phyloP scores from a whole-genome alignment of 37 sponge, comb jelly and placozoan species.

The Hormiphora californensis region DNA sequence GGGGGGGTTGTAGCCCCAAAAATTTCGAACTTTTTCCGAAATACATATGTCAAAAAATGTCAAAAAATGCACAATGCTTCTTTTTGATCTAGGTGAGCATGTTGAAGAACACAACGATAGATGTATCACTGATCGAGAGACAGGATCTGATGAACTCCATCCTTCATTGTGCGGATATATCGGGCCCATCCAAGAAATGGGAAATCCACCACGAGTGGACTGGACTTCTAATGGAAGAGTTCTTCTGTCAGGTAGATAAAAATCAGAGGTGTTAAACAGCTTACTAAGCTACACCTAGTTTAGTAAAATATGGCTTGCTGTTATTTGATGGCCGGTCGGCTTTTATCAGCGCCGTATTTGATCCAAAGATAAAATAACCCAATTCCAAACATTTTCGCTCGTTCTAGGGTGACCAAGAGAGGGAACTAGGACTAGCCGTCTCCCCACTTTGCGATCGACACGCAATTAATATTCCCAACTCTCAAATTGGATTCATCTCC shows the following conservation, averaged over 20 bases:
- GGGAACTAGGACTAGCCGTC: neutral
- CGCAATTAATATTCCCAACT: neutral
- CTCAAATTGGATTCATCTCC: constrained; percentile 14
- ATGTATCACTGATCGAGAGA: constrained; percentile 56
- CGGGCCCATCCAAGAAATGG: constrained; percentile 80
- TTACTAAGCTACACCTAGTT: no score
- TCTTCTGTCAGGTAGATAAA: constrained; percentile 67
- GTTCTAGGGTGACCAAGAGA: constrained; percentile 2
- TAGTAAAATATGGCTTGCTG: no score
- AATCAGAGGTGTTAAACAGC: no score
- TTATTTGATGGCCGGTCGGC: no score
- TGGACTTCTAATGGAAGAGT: constrained; percentile 63
- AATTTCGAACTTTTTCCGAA: no score
- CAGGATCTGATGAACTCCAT: constrained; percentile 59
- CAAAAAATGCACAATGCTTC: no score
- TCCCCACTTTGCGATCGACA: constrained; percentile 24
- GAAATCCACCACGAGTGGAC: constrained; percentile 68
- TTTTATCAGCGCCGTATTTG: no score
- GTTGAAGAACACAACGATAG: neutral
- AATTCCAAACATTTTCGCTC: neutral
- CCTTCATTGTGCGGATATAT: constrained; percentile 78
- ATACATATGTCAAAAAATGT: no score
- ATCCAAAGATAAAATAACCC: no score
- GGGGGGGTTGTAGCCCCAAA: no score
- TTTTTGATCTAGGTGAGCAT: neutral